Conservation (phyloP, 2,113 vertebrate species). For the Sus scrofa region DNA sequence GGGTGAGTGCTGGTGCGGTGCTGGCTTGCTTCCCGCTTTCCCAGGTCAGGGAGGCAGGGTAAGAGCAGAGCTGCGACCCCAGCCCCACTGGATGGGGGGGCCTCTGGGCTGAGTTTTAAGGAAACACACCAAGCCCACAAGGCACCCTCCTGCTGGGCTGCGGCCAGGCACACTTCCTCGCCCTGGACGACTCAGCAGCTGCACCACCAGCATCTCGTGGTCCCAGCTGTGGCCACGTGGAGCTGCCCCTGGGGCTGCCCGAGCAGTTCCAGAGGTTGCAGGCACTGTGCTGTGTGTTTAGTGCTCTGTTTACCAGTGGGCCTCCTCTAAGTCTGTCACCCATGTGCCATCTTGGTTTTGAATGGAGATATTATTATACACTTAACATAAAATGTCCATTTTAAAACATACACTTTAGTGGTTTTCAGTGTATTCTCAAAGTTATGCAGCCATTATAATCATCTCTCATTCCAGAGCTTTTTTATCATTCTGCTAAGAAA, state of each 20-base stretch:
- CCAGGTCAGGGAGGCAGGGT: neutral
- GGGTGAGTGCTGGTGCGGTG: rapidly evolving
- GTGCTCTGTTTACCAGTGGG: neutral
- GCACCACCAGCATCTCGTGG: neutral
- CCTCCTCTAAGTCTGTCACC: no score
- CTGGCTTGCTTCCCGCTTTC: neutral
- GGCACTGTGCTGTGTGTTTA: neutral
- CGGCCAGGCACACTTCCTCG: rapidly evolving
- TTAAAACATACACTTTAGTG: neutral
- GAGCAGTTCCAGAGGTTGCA: neutral
- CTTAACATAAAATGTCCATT: neutral
- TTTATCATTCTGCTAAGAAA: no score
- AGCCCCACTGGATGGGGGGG: rapidly evolving
- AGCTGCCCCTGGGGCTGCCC: neutral
- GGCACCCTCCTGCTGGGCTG: rapidly evolving
- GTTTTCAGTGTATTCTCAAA: neutral
- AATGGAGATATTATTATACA: neutral
- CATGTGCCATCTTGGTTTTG: neutral
- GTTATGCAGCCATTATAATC: no score
- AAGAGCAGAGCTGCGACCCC: neutral
- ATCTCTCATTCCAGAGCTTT: neutral
- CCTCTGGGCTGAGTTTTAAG: neutral
- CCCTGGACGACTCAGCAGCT: neutral
- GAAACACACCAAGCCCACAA: neutral
- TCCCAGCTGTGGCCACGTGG: neutral